Conservation (phyloP, 1,140 invertebrate genomes). For the Tetranychus urticae region DNA sequence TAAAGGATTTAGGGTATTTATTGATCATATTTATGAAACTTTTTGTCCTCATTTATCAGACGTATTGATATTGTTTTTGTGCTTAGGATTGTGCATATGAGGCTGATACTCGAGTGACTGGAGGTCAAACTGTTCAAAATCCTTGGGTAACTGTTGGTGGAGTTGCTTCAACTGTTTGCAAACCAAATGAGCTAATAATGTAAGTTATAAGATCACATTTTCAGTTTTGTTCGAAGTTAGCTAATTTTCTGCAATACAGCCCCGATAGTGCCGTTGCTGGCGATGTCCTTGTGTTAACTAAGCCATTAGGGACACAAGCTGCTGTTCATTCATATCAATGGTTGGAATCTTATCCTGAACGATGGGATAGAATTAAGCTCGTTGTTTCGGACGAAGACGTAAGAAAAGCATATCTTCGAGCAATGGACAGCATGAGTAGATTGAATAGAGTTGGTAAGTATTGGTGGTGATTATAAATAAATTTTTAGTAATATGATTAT, state of each 20-base stretch:
- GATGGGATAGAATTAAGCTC: conserved; percentile 28
- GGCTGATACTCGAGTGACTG: conserved; percentile 26
- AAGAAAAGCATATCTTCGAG: conserved; percentile 28
- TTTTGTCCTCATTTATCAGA: not conserved
- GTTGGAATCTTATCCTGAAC: conserved; percentile 28
- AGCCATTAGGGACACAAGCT: conserved; percentile 38
- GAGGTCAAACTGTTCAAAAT: conserved; percentile 30
- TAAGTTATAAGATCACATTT: not conserved
- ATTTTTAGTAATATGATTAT: no score
- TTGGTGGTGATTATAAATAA: no score
- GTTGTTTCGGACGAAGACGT: conserved; percentile 30
- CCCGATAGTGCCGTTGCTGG: conserved; percentile 33
- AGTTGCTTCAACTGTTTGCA: conserved; percentile 27
- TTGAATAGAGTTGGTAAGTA: conserved; percentile 26
- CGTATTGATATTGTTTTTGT: not conserved
- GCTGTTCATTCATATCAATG: conserved; percentile 35
- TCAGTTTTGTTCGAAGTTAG: not conserved
- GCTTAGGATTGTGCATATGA: conserved; percentile 27
- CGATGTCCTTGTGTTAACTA: conserved; percentile 39
- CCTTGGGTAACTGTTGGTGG: conserved; percentile 32
- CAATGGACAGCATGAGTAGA: conserved; percentile 34
- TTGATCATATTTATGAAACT: not conserved
- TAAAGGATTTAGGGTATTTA: conserved; percentile 30
- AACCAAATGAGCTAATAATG: conserved; percentile 14
- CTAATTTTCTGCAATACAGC: conserved; percentile 16